Evolutionary conservation across 2,888 invertebrate genomes (phyloP).

Genomic region (Himalopsyche tibetana): DNA sequence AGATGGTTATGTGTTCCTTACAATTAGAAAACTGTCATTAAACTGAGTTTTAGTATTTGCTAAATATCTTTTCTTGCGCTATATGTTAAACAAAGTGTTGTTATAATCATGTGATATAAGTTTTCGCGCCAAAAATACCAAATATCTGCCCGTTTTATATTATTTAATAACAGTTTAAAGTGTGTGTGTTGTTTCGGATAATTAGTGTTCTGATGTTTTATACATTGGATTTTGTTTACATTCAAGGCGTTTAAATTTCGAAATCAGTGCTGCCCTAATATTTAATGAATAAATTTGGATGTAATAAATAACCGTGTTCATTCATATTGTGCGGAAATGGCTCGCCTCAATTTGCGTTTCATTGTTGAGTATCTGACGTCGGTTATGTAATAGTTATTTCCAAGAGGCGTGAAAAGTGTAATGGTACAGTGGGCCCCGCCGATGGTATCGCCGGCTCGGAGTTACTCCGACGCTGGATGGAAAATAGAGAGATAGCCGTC

Average conservation of each 20-base stretch:
- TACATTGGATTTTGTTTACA: neutral
- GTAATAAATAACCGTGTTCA: neutral
- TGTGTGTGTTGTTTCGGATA: neutral
- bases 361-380: slow-evolving; percentile 32
- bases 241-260: slow-evolving; percentile 10
- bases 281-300: slow-evolving; percentile 4
- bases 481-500: neutral
- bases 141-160: neutral
- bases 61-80: neutral
- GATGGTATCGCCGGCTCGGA: slow-evolving; percentile 6
- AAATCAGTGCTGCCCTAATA: neutral
- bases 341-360: neutral
- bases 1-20: neutral
- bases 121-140: slow-evolving; percentile 37
- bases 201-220: neutral
- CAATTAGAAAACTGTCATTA: neutral
- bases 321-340: slow-evolving; percentile 10
- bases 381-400: slow-evolving; percentile 26
- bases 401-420: slow-evolving; percentile 35
- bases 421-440: slow-evolving; percentile 21
- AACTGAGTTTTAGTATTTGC: neutral
- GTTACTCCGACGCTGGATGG: neutral
- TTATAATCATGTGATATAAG: neutral
- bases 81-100: neutral
- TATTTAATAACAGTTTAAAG: neutral